A percentile compares a stretch with the other conserved stretches of the same genome.
Conservation (phyloP, 1,140 invertebrate species). For the Coelopa frigida region DNA sequence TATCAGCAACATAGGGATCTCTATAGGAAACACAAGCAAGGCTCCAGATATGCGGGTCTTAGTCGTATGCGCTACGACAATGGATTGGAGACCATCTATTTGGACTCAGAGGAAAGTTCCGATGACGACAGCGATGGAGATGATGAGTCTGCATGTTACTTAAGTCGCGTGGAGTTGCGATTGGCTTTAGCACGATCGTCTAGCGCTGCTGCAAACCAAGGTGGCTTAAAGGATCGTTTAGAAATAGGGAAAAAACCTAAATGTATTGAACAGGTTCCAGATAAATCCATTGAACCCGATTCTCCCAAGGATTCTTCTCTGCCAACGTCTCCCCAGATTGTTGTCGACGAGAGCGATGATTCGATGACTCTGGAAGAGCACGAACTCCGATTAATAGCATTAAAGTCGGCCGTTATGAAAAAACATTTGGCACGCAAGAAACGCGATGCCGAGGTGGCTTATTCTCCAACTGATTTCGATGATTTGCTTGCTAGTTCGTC, state of each 20-base stretch:
- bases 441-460: conserved; percentile 37
- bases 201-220: too few relatives aligned
- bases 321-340: too few relatives aligned
- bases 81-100: conserved; percentile 10
- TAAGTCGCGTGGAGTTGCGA: conserved; percentile 29
- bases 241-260: background rate
- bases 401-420: conserved; percentile 37
- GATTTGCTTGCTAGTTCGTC: conserved; percentile 9
- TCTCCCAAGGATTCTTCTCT: too few relatives aligned
- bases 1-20: background rate
- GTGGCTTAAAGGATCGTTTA: conserved; percentile 2
- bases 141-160: too few relatives aligned
- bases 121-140: too few relatives aligned
- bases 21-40: too few relatives aligned
- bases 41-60: too few relatives aligned
- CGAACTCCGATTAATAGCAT: conserved; percentile 32
- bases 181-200: conserved; percentile 29
- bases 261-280: too few relatives aligned
- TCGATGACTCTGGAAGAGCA: conserved; percentile 24
- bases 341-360: too few relatives aligned
- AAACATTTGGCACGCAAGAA: conserved; percentile 36
- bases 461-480: conserved; percentile 41
- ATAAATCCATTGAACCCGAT: too few relatives aligned
- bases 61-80: too few relatives aligned
- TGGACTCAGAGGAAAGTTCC: conserved; percentile 21